phyloP scores from a whole-genome alignment of 2,888 invertebrate genomes.

The Eurytoma adleriae region DNA sequence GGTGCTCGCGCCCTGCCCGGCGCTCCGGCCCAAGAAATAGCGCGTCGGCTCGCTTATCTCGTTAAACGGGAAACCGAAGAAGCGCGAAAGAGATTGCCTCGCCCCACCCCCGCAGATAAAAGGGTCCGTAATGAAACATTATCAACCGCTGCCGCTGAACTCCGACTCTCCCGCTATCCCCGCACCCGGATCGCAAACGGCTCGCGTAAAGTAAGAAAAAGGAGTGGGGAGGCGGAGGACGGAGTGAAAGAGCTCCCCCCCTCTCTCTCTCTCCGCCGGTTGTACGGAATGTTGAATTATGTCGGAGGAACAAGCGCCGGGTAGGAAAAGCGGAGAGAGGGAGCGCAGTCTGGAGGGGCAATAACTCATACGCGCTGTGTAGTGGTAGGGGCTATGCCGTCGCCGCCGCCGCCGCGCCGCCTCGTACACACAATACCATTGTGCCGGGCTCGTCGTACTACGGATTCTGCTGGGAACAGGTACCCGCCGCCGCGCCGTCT shows the following conservation, averaged over 20 bases:
- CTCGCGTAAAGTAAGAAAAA: neutral
- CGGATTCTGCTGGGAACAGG: conserved; percentile 72
- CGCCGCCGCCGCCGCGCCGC: neutral
- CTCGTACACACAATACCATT: conserved; percentile 63
- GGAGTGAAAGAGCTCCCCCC: neutral
- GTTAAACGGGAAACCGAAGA: conserved; percentile 15
- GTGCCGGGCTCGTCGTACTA: conserved; percentile 67
- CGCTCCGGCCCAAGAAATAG: neutral
- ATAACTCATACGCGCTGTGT: conserved; percentile 52
- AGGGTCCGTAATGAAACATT: conserved; percentile 65
- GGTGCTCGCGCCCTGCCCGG: no score
- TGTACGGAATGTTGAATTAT: conserved; percentile 72
- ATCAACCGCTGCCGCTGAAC: conserved; percentile 55
- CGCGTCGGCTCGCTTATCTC: conserved; percentile 23
- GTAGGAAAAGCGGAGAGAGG: conserved; percentile 46
- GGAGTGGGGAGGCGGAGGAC: neutral
- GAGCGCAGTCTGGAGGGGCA: conserved; percentile 59
- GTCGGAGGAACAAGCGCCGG: conserved; percentile 61
- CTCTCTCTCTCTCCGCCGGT: conserved; percentile 32
- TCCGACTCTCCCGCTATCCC: neutral
- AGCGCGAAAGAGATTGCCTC: neutral
- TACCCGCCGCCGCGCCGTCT: conserved; percentile 45
- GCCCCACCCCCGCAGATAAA: conserved; percentile 53
- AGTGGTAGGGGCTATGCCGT: neutral
- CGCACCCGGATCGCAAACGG: neutral